phyloP scores from a whole-genome alignment of 1,140 invertebrate species.

The Cherax quadricarinatus region DNA sequence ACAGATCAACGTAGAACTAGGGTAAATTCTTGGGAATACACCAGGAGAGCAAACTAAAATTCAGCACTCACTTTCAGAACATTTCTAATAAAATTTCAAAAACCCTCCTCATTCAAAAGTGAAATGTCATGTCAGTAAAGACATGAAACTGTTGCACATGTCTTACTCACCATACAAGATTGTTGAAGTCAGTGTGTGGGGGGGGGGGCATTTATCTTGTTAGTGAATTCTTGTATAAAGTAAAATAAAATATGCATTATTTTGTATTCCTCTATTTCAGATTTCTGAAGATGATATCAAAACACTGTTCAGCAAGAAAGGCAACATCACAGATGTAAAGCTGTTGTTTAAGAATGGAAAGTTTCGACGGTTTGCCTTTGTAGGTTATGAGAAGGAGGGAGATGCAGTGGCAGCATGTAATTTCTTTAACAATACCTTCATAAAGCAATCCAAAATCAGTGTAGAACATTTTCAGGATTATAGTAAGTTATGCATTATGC shows the following conservation, averaged over 20 bases:
- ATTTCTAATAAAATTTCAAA: no score
- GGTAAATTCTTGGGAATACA: no score
- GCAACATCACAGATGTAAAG: conserved; percentile 53
- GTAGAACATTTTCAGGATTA: conserved; percentile 45
- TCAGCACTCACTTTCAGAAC: no score
- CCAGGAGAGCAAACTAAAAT: no score
- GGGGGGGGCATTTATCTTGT: no score
- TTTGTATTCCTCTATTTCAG: conserved; percentile 37
- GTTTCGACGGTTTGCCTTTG: conserved; percentile 50
- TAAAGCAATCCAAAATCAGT: conserved; percentile 46
- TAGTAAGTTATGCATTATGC: conserved; percentile 21
- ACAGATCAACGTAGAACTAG: no score
- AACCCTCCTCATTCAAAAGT: no score
- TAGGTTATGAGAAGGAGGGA: conserved; percentile 44
- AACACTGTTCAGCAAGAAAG: conserved; percentile 40
- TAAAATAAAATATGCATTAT: background rate
- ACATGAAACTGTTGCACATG: no score
- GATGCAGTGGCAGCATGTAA: conserved; percentile 29
- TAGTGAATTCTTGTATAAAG: background rate
- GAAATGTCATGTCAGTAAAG: no score
- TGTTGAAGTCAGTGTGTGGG: no score
- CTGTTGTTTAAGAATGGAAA: conserved; percentile 40
- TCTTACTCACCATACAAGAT: no score
- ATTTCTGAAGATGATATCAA: conserved; percentile 45
- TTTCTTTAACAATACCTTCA: conserved; percentile 54